Base-by-base conservation (phyloP, 2,888 invertebrate species). In the Brenthis ino region DNA sequence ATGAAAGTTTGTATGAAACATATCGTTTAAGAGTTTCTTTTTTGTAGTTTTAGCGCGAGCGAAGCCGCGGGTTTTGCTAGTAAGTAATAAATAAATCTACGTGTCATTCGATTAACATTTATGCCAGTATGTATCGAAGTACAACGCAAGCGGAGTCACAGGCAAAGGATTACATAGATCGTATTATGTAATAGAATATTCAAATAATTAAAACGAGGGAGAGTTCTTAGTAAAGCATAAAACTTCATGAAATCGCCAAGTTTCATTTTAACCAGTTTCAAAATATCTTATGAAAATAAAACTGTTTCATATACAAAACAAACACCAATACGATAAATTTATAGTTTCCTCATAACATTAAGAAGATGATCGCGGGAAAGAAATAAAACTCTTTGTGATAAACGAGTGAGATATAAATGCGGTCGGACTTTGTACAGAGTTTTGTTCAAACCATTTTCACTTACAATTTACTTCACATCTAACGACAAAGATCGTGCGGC, bases 271-370 rank as follows among this genome's bases (percentile, higher is more conserved):
- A 37, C n/a, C 37, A 16, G 4, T 33, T 51, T 12, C 11, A 12
- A 53, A 12, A 48, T 37, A 13, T 16, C 11, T 20, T 61, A 37
- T 20, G 16, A 53, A 37, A 53, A 53, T 20, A 20, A 6, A 53
- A 53, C 37, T 14, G 37, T 63, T 53, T 53, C 20, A 33, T 16
- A 33, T 14, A 6, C 51, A 60, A 20, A 11, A 48, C 50, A 16
- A 51, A 51, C 33, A 53, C 33, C 63, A 33, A 51, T 33, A 53
- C 37, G 1, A 20, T 53, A 53, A 63, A 63, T 53, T 63, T 63
- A 63, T 63, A 53, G 63, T 8, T 53, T 63, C 63, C 63, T 63
- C 63, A 53, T 63, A 53, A 51, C 53, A 43, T 63, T 63, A 63
- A 53, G 53, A 53, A 63, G 20, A 63, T 63, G 51, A 53, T 63